These are phyloP conservation scores for Megaleporinus macrocephalus DNA, from an alignment of 2,113 vertebrate species.

Conservation along the genomic window DNA sequence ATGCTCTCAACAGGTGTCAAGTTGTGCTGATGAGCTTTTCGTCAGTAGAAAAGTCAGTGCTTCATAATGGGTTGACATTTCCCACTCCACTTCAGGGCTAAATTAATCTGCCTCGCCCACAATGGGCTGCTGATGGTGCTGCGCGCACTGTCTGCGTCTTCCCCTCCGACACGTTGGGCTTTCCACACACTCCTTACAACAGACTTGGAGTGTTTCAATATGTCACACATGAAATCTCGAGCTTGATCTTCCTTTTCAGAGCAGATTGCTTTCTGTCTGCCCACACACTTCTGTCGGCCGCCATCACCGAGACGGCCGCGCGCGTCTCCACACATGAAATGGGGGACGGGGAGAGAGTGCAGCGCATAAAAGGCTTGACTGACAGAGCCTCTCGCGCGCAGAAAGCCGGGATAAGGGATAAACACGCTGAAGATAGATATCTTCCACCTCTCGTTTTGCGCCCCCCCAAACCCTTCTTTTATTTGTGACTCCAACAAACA, in stretches of 20 bases:
- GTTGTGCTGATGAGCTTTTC: constrained; percentile 50
- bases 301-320: constrained; percentile 6
- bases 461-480: background rate
- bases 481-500: constrained; percentile 24
- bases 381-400: constrained; percentile 42
- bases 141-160: constrained; percentile 13
- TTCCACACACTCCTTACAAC: constrained; percentile 2
- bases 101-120: constrained; percentile 45
- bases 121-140: background rate
- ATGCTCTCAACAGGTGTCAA: constrained; percentile 45
- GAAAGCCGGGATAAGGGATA: constrained; percentile 49
- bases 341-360: constrained; percentile 15
- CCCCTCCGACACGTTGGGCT: background rate
- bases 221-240: constrained; percentile 47
- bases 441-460: constrained; percentile 31
- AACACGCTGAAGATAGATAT: constrained; percentile 49
- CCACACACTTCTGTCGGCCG: constrained; percentile 52
- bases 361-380: constrained; percentile 48
- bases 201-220: constrained; percentile 40
- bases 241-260: constrained; percentile 57
- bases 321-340: constrained; percentile 42
- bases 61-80: constrained; percentile 53
- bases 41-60: constrained; percentile 32
- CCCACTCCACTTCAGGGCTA: constrained; percentile 47
- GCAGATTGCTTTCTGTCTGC: constrained; percentile 56